These are phyloP conservation scores for Apamea monoglypha DNA, from an alignment of 2,888 invertebrate species.

Conservation along the genomic window DNA sequence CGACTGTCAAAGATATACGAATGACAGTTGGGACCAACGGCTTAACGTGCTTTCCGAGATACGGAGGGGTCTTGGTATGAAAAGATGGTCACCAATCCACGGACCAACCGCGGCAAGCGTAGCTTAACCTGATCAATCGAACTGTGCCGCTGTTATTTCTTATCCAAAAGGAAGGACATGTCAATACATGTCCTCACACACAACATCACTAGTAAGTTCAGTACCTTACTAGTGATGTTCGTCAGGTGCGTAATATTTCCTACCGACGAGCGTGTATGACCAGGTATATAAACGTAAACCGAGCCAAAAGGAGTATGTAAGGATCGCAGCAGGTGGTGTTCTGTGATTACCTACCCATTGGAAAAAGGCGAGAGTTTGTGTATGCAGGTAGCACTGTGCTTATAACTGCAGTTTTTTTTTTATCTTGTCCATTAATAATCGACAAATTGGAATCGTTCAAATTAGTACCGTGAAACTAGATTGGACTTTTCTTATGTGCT, in stretches of 20 bases:
- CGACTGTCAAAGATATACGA: no score
- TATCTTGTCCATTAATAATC: slow-evolving; percentile 1
- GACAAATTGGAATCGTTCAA: neutral
- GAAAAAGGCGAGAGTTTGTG: neutral
- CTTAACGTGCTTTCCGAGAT: no score
- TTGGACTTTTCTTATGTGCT: neutral
- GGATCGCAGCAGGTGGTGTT: neutral
- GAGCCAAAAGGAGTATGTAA: neutral
- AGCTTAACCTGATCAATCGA: no score
- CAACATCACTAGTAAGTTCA: no score
- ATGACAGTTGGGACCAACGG: no score
- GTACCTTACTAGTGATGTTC: neutral
- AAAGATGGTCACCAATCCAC: no score
- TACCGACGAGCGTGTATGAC: neutral
- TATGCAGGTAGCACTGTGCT: neutral
- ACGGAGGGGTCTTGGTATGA: no score
- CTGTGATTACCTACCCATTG: neutral
- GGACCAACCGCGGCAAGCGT: no score
- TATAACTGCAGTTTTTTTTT: neutral
- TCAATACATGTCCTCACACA: no score
- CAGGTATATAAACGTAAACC: neutral
- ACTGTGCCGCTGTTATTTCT: no score
- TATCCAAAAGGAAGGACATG: no score
- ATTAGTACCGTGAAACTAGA: slow-evolving; percentile 1
- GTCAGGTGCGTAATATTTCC: neutral